Conservation (phyloP, 1,140 invertebrate genomes). For the Calycopis cecrops region DNA sequence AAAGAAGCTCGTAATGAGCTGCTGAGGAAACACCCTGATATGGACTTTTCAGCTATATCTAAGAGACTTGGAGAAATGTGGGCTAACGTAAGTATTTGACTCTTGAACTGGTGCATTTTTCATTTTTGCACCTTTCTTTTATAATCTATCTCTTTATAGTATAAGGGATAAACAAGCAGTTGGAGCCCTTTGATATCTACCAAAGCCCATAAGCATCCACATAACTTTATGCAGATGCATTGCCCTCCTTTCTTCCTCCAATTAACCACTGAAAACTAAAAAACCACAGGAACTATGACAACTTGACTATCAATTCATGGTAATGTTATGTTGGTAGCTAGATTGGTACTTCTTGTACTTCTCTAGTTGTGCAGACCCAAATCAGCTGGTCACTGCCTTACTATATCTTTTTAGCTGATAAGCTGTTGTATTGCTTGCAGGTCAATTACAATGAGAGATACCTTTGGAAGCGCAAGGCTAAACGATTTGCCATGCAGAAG, state of each 20-base stretch:
- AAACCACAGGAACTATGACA: too few species aligned
- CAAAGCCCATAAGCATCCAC: too few species aligned
- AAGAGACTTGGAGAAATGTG: slow-evolving; percentile 89
- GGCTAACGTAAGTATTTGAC: slow-evolving; percentile 79
- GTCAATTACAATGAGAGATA: slow-evolving; percentile 72
- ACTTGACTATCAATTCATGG: too few species aligned
- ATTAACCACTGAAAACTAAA: too few species aligned
- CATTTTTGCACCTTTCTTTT: not conserved
- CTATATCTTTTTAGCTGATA: not conserved
- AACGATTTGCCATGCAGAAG: slow-evolving; percentile 68
- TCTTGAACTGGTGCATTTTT: slow-evolving; percentile 1
- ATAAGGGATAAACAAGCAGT: too few species aligned
- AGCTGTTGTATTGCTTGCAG: slow-evolving; percentile 25
- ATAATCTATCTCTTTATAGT: not conserved
- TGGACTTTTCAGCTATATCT: slow-evolving; percentile 88
- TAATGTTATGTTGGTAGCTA: too few species aligned
- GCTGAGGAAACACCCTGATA: slow-evolving; percentile 82
- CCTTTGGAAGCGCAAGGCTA: slow-evolving; percentile 86
- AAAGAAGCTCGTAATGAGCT: slow-evolving; percentile 86
- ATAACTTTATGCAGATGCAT: too few species aligned
- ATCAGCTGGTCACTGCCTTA: too few species aligned
- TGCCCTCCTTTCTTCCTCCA: too few species aligned
- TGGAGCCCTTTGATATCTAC: too few species aligned
- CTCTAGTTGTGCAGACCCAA: too few species aligned
- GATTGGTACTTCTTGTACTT: too few species aligned